Conservation (phyloP, 2,113 vertebrate genomes). For the Takifugu flavidus region DNA sequence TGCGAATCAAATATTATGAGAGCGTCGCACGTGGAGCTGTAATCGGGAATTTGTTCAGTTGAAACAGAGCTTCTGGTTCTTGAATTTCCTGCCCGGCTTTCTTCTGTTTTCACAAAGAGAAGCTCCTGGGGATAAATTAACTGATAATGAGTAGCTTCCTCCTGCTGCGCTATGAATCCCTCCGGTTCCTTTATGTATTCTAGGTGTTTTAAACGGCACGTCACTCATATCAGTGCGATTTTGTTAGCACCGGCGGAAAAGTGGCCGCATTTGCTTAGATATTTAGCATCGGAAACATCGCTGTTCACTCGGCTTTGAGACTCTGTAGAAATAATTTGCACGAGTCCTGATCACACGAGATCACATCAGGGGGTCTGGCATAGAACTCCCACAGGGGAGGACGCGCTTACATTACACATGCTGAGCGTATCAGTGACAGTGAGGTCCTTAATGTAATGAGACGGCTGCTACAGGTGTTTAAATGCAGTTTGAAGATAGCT, state of each 20-base stretch:
- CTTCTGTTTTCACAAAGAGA: conserved; percentile 27
- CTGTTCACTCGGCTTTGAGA: conserved; percentile 23
- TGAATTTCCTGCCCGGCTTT: conserved; percentile 3
- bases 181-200: conserved; percentile 23
- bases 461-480: background rate
- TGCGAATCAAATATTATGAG: too few relatives aligned
- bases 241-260: background rate
- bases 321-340: conserved; percentile 27
- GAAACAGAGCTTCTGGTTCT: background rate
- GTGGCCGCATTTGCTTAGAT: background rate
- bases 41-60: background rate
- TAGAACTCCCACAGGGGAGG: conserved; percentile 26
- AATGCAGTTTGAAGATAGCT: background rate
- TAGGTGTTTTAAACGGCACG: conserved; percentile 19
- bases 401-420: background rate
- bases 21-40: background rate
- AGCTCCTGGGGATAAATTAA: conserved; percentile 45
- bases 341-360: conserved; percentile 22
- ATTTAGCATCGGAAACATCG: conserved; percentile 8
- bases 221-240: conserved; percentile 24
- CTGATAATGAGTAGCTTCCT: conserved; percentile 38
- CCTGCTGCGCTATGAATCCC: conserved; percentile 33
- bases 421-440: conserved; percentile 2
- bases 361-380: conserved; percentile 3
- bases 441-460: background rate